Percentiles rank a stretch among this genome's conserved stretches.
phyloP scores from a whole-genome alignment of 2,797 vertebrate genomes.

The Poeciliopsis turneri region DNA sequence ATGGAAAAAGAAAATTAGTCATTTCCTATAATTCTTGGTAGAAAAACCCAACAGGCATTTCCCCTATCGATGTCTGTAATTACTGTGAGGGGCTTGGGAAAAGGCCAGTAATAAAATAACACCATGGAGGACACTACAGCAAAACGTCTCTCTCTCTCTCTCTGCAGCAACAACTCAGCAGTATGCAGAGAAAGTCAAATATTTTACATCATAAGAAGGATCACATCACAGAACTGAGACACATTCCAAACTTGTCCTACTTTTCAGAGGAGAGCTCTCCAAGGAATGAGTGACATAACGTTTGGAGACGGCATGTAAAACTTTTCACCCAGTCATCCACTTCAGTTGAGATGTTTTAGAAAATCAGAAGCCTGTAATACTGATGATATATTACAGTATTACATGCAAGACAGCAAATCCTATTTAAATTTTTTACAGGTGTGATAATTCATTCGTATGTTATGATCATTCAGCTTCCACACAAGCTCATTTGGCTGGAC shows the following conservation, averaged over 20 bases:
- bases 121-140: slow-evolving; percentile 42
- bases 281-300: slow-evolving; percentile 41
- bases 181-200: slow-evolving; percentile 37
- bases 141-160: slow-evolving; percentile 16
- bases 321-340: slow-evolving; percentile 33
- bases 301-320: slow-evolving; percentile 24
- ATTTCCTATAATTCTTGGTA: slow-evolving; percentile 9
- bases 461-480: slow-evolving; percentile 13
- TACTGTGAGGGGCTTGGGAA: slow-evolving; percentile 46
- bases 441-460: slow-evolving; percentile 2
- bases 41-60: slow-evolving; percentile 36
- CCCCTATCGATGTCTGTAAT: slow-evolving; percentile 57
- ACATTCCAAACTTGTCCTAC: slow-evolving; percentile 45
- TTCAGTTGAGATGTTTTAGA: slow-evolving; percentile 15
- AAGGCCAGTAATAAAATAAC: slow-evolving; percentile 56
- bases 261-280: slow-evolving; percentile 36
- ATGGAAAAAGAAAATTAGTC: slow-evolving; percentile 4
- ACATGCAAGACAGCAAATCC: slow-evolving; percentile 42
- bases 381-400: slow-evolving; percentile 50
- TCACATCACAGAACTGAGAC: slow-evolving; percentile 25
- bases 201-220: slow-evolving; percentile 20
- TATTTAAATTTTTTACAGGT: slow-evolving; percentile 41
- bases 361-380: slow-evolving; percentile 27
- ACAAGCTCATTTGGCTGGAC: slow-evolving; percentile 60
- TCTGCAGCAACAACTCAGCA: slow-evolving; percentile 37